A percentile compares a stretch with the other conserved stretches of the same genome.
phyloP scores from a whole-genome alignment of 2,113 vertebrate species.

The Boleophthalmus pectinirostris region DNA sequence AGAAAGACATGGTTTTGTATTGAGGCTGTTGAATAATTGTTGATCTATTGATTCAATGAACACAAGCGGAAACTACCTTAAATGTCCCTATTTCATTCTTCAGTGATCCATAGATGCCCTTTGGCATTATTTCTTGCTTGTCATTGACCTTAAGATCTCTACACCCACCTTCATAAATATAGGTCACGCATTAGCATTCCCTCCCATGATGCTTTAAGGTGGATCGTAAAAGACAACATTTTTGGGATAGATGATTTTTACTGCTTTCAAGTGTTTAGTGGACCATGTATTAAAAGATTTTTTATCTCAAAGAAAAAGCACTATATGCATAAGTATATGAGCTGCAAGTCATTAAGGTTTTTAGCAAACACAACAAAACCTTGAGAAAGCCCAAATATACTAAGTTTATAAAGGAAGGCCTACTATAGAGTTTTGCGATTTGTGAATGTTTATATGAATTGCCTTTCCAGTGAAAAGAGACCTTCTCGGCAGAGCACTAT shows the following conservation, averaged over 20 bases:
- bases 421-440: too few relatives aligned
- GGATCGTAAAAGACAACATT: background rate
- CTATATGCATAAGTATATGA: too few relatives aligned
- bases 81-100: background rate
- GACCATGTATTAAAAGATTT: background rate
- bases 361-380: too few relatives aligned
- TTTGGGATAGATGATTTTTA: background rate
- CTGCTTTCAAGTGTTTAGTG: too few relatives aligned
- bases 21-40: background rate
- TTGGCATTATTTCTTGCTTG: background rate
- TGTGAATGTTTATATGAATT: too few relatives aligned
- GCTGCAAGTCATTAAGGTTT: too few relatives aligned
- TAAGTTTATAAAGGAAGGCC: too few relatives aligned
- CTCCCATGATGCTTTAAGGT: background rate
- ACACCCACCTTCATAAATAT: background rate
- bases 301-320: background rate
- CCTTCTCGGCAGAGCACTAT: background rate
- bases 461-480: background rate
- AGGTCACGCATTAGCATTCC: background rate
- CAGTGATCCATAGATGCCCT: background rate
- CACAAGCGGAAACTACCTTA: background rate
- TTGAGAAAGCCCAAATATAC: too few relatives aligned
- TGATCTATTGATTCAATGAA: background rate
- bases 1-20: constrained; percentile 10
- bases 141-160: background rate